phyloP scores from a whole-genome alignment of 35 echinoderm and acorn worm species.

The Heliocidaris erythrogramma region DNA sequence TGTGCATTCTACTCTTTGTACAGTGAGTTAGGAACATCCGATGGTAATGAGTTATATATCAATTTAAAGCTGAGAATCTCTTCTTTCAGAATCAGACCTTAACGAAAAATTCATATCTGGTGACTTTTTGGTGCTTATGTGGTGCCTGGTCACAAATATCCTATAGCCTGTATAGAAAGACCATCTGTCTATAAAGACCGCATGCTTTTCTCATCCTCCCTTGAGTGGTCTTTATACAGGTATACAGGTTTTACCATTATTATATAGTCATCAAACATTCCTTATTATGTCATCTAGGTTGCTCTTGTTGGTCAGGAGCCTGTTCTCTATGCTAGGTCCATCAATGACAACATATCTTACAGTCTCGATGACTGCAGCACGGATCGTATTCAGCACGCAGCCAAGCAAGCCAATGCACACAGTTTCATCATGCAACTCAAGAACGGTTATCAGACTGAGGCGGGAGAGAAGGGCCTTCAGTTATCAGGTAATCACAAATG shows the following conservation, averaged over 20 bases:
- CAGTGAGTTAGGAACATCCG: too few relatives aligned
- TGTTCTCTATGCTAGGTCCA: slow-evolving; percentile 77
- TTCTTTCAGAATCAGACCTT: too few relatives aligned
- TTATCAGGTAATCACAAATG: slow-evolving; percentile 70
- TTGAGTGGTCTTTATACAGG: not conserved
- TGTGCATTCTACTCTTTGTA: too few relatives aligned
- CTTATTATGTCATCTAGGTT: slow-evolving; percentile 50
- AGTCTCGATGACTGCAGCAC: slow-evolving; percentile 47
- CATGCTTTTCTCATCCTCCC: not conserved
- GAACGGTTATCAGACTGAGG: slow-evolving; percentile 78
- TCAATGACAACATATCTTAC: slow-evolving; percentile 77
- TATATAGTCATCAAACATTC: not conserved
- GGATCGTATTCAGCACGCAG: slow-evolving; percentile 57
- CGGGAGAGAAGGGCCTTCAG: slow-evolving; percentile 86
- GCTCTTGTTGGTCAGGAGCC: slow-evolving; percentile 89
- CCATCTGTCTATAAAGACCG: not conserved
- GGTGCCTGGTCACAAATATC: too few relatives aligned
- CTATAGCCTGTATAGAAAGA: not conserved
- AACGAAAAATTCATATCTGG: too few relatives aligned
- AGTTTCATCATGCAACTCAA: slow-evolving; percentile 68
- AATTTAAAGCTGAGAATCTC: too few relatives aligned
- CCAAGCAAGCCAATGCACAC: slow-evolving; percentile 80
- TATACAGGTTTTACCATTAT: not conserved
- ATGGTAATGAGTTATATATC: too few relatives aligned
- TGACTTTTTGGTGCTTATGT: too few relatives aligned